These are phyloP conservation scores for Siniperca obscura DNA, from an alignment of 2,797 vertebrate species.

Conservation along the genomic window DNA sequence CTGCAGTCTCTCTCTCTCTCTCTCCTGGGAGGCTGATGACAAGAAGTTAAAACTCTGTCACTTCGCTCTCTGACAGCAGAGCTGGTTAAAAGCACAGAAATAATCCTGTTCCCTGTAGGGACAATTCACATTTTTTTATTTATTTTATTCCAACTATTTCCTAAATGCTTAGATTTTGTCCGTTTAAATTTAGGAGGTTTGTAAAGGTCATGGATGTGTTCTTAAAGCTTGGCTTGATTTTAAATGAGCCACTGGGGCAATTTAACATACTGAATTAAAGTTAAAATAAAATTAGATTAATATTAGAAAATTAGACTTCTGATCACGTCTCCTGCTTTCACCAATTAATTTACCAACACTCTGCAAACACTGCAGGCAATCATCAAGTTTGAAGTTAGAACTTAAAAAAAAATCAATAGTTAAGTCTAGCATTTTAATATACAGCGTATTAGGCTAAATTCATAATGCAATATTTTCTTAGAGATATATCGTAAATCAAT, in stretches of 20 bases:
- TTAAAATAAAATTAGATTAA: slow-evolving; percentile 41
- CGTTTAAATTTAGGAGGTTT: slow-evolving; percentile 33
- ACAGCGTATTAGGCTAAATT: not conserved
- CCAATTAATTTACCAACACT: slow-evolving; percentile 15
- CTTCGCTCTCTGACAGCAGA: slow-evolving; percentile 56
- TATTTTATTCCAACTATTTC: slow-evolving; percentile 40
- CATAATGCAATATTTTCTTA: not conserved
- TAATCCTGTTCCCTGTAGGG: slow-evolving; percentile 61
- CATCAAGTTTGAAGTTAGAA: not conserved
- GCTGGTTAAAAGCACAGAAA: slow-evolving; percentile 51
- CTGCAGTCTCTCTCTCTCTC: slow-evolving; percentile 38
- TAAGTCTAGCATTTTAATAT: not conserved
- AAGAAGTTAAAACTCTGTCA: slow-evolving; percentile 68
- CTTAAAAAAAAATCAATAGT: not conserved
- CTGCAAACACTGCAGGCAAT: slow-evolving; percentile 2
- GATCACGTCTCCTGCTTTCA: slow-evolving; percentile 16
- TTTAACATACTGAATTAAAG: slow-evolving; percentile 43
- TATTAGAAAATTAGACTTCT: slow-evolving; percentile 42
- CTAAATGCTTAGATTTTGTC: slow-evolving; percentile 46
- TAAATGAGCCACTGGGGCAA: slow-evolving; percentile 34
- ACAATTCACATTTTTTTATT: slow-evolving; percentile 36
- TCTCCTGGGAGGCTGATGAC: slow-evolving; percentile 62
- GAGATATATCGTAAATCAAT: not conserved
- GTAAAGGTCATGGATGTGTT: slow-evolving; percentile 13
- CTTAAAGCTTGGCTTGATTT: slow-evolving; percentile 44